Conservation (phyloP, 2,113 vertebrate genomes). For the Notarius quadriscutis region DNA sequence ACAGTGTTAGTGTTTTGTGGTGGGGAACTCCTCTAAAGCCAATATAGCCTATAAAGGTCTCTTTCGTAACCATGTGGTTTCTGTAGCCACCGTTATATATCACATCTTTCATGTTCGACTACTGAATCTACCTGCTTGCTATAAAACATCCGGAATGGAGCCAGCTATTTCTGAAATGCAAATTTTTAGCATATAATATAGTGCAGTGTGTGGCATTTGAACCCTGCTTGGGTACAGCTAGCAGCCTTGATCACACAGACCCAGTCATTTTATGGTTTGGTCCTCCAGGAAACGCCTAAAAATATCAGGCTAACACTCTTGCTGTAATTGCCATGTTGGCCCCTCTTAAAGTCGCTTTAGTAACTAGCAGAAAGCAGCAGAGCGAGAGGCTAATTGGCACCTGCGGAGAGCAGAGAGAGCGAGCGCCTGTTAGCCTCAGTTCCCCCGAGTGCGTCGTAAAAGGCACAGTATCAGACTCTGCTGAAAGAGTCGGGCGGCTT, state of each 20-base stretch:
- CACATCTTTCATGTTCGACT: slow-evolving; percentile 25
- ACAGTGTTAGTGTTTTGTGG: slow-evolving; percentile 35
- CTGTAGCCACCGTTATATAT: slow-evolving; percentile 13
- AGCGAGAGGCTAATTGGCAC: slow-evolving; percentile 76
- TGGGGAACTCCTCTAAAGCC: slow-evolving; percentile 26
- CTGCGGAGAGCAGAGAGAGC: slow-evolving; percentile 66
- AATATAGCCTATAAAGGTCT: slow-evolving; percentile 18
- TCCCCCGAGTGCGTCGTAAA: neutral
- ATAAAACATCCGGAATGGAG: slow-evolving; percentile 28
- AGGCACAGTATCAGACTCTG: neutral
- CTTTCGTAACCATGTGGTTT: slow-evolving; percentile 11
- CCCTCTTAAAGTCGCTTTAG: slow-evolving; percentile 71
- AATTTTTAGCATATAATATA: slow-evolving; percentile 23
- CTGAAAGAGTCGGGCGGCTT: neutral
- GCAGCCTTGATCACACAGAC: slow-evolving; percentile 59
- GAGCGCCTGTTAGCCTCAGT: slow-evolving; percentile 68
- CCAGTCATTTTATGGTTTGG: slow-evolving; percentile 65
- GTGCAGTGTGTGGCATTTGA: slow-evolving; percentile 25
- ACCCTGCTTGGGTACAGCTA: neutral
- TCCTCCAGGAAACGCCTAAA: slow-evolving; percentile 74
- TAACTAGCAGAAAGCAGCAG: slow-evolving; percentile 69
- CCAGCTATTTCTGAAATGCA: slow-evolving; percentile 12
- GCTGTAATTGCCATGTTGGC: slow-evolving; percentile 72
- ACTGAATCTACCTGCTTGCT: slow-evolving; percentile 20
- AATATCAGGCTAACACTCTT: slow-evolving; percentile 70